A percentile compares a stretch with the other conserved stretches of the same genome.
Evolutionary conservation across 2,888 invertebrate species (phyloP).

Genomic region (Argyra leucocephala): DNA sequence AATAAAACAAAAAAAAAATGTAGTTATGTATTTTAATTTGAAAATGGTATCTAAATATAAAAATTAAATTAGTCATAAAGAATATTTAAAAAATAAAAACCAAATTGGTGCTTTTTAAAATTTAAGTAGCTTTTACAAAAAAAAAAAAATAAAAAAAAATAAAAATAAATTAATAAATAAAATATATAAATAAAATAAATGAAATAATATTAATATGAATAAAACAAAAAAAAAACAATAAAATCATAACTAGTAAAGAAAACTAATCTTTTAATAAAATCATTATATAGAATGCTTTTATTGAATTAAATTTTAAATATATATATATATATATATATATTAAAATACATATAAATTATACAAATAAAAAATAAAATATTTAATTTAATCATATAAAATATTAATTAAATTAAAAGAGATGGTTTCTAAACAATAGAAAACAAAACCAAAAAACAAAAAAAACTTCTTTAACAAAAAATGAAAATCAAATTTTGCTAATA

Average conservation of each 20-base stretch:
- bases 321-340: no score
- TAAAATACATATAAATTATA: no score
- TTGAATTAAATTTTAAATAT: no score
- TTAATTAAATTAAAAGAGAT: neutral
- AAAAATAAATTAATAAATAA: neutral
- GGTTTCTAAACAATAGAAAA: neutral
- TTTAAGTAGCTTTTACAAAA: neutral
- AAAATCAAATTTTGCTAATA: no score
- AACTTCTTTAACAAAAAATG: no score
- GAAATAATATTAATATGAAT: no score
- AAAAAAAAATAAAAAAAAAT: neutral
- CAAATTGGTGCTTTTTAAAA: constrained; percentile 4
- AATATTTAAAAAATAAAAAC: neutral
- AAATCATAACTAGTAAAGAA: neutral
- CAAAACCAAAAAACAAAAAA: no score
- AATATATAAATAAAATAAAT: neutral
- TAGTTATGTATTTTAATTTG: neutral
- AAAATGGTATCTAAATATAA: neutral
- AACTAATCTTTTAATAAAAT: neutral
- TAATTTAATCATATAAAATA: no score
- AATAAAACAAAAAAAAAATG: neutral
- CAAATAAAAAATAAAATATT: no score
- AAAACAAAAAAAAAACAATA: no score
- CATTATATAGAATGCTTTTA: neutral
- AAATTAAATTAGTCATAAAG: neutral